Conservation (phyloP, 2,113 vertebrate species). For the Corydoras sp. region DNA sequence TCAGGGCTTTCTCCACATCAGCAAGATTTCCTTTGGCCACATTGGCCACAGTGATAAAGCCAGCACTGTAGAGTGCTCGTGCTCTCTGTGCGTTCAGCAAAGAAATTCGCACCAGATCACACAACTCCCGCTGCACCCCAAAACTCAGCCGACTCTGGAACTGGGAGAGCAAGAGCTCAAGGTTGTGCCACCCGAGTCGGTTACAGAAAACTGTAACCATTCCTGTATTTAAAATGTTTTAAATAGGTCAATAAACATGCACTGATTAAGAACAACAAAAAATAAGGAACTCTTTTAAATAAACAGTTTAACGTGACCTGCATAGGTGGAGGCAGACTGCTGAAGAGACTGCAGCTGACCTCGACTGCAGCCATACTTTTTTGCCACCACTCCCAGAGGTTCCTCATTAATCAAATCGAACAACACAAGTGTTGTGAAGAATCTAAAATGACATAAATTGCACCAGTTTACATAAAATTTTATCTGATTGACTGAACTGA, state of each 20-base stretch:
- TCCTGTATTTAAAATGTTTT: slow-evolving; percentile 59
- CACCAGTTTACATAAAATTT: neutral
- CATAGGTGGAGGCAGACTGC: slow-evolving; percentile 91
- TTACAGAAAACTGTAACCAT: slow-evolving; percentile 94
- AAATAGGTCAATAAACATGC: neutral
- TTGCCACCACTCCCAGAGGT: slow-evolving; percentile 79
- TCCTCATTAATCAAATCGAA: slow-evolving; percentile 89
- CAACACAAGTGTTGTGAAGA: slow-evolving; percentile 93
- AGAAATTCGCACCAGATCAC: slow-evolving; percentile 87
- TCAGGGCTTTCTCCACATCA: slow-evolving; percentile 79
- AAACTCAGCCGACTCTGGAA: slow-evolving; percentile 94
- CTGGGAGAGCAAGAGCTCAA: slow-evolving; percentile 92
- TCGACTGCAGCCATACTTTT: slow-evolving; percentile 86
- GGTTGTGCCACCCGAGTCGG: slow-evolving; percentile 91
- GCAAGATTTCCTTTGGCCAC: slow-evolving; percentile 73
- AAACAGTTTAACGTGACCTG: slow-evolving; percentile 61
- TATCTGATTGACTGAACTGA: too few relatives aligned
- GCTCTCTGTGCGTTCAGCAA: slow-evolving; percentile 84
- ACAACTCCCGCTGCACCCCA: slow-evolving; percentile 90
- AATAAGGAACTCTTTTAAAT: too few relatives aligned
- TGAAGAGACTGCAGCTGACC: slow-evolving; percentile 97
- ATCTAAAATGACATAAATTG: slow-evolving; percentile 60
- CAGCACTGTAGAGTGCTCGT: slow-evolving; percentile 74
- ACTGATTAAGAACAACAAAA: too few relatives aligned
- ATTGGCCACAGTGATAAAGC: slow-evolving; percentile 83